phyloP scores from a whole-genome alignment of 2,113 vertebrate genomes.

The Nymphicus hollandicus region DNA sequence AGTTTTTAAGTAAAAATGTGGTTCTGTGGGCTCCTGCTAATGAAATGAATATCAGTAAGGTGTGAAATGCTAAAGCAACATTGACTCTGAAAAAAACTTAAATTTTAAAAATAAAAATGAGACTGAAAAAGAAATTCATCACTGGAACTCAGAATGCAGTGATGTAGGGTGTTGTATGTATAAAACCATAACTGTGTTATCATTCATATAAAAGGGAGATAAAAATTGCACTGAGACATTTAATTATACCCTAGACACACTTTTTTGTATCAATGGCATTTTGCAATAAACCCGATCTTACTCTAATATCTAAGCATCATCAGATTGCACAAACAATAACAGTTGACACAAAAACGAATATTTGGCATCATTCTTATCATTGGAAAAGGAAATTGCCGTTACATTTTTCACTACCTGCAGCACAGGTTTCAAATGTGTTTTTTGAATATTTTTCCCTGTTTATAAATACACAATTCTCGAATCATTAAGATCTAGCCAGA shows the following conservation, averaged over 20 bases:
- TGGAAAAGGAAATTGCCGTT: background rate
- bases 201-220: background rate
- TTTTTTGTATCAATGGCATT: background rate
- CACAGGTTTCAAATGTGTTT: background rate
- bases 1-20: background rate
- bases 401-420: background rate
- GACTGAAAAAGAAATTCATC: background rate
- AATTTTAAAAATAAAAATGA: background rate
- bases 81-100: background rate
- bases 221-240: background rate
- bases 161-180: background rate
- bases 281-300: background rate
- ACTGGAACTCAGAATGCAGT: background rate
- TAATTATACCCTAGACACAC: background rate
- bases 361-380: background rate
- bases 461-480: background rate
- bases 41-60: background rate
- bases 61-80: background rate
- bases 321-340: background rate
- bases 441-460: background rate
- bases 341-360: background rate
- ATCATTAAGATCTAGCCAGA: background rate
- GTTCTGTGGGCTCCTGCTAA: background rate
- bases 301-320: background rate
- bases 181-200: background rate